These are phyloP conservation scores for Mus caroli DNA, from an alignment of 2,797 vertebrate genomes.

Conservation along the genomic window DNA sequence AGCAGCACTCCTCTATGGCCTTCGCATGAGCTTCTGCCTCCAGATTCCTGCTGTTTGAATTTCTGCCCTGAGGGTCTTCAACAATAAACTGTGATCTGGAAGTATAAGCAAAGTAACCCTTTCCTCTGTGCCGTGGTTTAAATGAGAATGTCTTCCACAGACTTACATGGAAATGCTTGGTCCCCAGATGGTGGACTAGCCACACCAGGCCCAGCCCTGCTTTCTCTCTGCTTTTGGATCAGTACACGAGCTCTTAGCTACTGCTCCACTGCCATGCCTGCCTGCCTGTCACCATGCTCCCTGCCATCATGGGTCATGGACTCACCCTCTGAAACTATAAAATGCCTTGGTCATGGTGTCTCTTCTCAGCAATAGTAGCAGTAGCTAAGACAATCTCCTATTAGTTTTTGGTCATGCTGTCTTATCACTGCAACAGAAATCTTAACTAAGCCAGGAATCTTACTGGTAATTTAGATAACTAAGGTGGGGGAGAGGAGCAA, in stretches of 20 bases:
- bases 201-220: not conserved
- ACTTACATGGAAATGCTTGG: not conserved
- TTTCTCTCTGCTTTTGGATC: not conserved
- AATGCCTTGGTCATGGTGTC: not conserved
- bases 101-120: not conserved
- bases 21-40: not conserved
- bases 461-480: constrained; percentile 14
- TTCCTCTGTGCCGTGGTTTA: not conserved
- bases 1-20: not conserved
- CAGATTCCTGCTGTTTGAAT: not conserved
- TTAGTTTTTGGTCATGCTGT: not conserved
- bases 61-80: not conserved
- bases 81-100: not conserved
- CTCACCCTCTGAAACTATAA: not conserved
- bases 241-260: not conserved
- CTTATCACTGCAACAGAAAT: not conserved
- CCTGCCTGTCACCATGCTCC: not conserved
- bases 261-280: not conserved
- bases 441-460: not conserved
- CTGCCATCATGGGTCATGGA: not conserved
- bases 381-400: not conserved
- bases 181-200: not conserved
- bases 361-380: not conserved
- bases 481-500: not conserved
- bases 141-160: not conserved